Percentiles rank a stretch among this genome's conserved stretches.
phyloP scores from a whole-genome alignment of 2,113 vertebrate species.

The Lophura nycthemera region DNA sequence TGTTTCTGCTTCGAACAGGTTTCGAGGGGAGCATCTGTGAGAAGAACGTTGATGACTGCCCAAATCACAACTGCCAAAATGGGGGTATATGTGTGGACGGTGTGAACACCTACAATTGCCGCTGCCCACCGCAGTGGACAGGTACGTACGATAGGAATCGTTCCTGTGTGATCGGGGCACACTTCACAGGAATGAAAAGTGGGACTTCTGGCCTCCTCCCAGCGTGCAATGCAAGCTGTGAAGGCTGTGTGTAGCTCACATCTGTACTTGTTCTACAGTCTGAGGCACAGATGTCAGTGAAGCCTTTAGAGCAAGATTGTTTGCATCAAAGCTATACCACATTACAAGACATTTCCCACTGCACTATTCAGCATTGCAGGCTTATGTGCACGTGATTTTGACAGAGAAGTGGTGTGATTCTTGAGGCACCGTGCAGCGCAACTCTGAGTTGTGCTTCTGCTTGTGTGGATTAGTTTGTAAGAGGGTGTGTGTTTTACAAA shows the following conservation, averaged over 20 bases:
- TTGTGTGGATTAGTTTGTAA: not conserved
- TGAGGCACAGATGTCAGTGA: not conserved
- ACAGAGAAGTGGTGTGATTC: not conserved
- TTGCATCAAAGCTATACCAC: not conserved
- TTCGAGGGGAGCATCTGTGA: constrained; percentile 93
- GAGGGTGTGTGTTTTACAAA: not conserved
- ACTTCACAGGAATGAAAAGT: fast-evolving
- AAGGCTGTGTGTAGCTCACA: not conserved
- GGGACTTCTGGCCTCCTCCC: not conserved
- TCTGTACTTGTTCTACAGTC: not conserved
- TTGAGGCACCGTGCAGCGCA: fast-evolving
- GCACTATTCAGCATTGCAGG: not conserved
- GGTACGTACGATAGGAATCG: constrained; percentile 70
- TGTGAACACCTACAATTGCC: constrained; percentile 96
- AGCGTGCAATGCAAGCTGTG: fast-evolving
- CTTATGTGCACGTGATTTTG: fast-evolving
- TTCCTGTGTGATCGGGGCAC: not conserved
- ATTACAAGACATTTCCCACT: fast-evolving
- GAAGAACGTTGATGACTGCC: constrained; percentile 92
- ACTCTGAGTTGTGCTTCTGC: not conserved
- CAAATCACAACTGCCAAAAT: constrained; percentile 89
- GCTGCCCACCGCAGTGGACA: constrained; percentile 95
- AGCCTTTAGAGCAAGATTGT: not conserved
- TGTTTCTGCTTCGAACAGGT: constrained; percentile 75
- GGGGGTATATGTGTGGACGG: constrained; percentile 94